A percentile compares a stretch with the other conserved stretches of the same genome.
Evolutionary conservation across 2,113 vertebrate genomes (phyloP).

Genomic region (Lutjanus erythropterus): DNA sequence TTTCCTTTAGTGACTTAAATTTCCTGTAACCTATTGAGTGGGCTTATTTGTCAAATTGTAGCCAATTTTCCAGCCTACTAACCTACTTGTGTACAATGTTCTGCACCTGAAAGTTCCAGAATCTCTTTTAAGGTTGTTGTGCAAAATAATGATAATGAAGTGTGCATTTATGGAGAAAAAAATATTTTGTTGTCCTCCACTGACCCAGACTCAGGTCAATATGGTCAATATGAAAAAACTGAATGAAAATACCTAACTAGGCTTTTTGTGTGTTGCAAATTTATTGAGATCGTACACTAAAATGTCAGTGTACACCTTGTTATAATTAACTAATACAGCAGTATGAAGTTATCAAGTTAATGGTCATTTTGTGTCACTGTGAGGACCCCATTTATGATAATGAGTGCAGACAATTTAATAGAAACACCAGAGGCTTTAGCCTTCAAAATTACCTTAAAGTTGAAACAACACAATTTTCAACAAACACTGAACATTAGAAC

Average conservation of each 20-base stretch:
- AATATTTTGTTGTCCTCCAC: not conserved
- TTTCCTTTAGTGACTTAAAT: not conserved
- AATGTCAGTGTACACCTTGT: not conserved
- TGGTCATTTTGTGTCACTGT: not conserved
- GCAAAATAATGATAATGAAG: not conserved
- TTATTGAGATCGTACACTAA: not conserved
- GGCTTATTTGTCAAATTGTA: slow-evolving; percentile 35
- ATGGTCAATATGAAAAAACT: not conserved
- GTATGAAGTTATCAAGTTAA: not conserved
- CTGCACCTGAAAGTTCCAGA: slow-evolving; percentile 1
- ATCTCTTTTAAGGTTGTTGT: slow-evolving; percentile 10
- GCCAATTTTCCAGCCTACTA: slow-evolving; percentile 41
- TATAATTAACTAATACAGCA: not conserved
- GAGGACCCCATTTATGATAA: not conserved
- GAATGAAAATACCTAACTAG: not conserved
- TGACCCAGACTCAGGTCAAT: not conserved
- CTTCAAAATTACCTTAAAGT: too few relatives aligned
- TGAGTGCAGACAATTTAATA: not conserved
- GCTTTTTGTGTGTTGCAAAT: not conserved
- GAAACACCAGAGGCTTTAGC: too few relatives aligned
- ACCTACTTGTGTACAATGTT: slow-evolving; percentile 52
- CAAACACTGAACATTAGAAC: not conserved
- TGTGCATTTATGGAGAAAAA: not conserved
- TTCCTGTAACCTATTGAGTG: not conserved
- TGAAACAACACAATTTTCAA: too few relatives aligned